Evolutionary conservation across 2,113 vertebrate genomes (phyloP).

Genomic region (Sinosuthora webbiana): DNA sequence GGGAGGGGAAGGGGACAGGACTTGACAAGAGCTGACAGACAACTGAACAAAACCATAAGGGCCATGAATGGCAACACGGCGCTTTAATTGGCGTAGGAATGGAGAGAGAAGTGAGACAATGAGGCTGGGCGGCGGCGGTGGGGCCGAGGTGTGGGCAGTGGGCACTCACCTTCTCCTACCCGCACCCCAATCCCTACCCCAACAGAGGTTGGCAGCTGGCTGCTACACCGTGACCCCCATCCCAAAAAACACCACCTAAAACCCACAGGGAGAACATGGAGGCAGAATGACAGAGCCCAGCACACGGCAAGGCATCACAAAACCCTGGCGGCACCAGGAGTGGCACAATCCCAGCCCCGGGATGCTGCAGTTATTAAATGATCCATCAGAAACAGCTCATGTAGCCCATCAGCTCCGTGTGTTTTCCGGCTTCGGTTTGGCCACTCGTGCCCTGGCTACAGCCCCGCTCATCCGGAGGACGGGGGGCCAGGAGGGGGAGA

Average conservation of each 20-base stretch:
- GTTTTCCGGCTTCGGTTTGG: not conserved
- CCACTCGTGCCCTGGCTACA: not conserved
- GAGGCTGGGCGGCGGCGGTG: not conserved
- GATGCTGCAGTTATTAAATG: not conserved
- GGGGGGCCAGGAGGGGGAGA: not conserved
- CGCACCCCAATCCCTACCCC: not conserved
- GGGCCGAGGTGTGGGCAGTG: not conserved
- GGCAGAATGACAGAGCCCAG: not conserved
- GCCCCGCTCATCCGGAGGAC: not conserved
- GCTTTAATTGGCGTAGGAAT: slow-evolving; percentile 56
- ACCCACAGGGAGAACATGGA: not conserved
- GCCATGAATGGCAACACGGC: slow-evolving; percentile 60
- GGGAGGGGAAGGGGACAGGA: slow-evolving; percentile 55
- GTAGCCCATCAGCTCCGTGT: not conserved
- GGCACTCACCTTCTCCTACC: not conserved
- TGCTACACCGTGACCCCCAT: fast-evolving
- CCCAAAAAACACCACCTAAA: not conserved
- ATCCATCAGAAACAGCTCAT: not conserved
- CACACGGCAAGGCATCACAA: not conserved
- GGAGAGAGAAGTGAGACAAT: slow-evolving; percentile 62
- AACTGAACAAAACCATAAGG: slow-evolving; percentile 67
- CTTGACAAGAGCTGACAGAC: slow-evolving; percentile 67
- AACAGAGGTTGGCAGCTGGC: not conserved
- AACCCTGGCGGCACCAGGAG: not conserved
- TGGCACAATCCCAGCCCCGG: not conserved